These are phyloP conservation scores for Periophthalmodon schlosseri DNA, from an alignment of 2,113 vertebrate species.

Conservation along the genomic window DNA sequence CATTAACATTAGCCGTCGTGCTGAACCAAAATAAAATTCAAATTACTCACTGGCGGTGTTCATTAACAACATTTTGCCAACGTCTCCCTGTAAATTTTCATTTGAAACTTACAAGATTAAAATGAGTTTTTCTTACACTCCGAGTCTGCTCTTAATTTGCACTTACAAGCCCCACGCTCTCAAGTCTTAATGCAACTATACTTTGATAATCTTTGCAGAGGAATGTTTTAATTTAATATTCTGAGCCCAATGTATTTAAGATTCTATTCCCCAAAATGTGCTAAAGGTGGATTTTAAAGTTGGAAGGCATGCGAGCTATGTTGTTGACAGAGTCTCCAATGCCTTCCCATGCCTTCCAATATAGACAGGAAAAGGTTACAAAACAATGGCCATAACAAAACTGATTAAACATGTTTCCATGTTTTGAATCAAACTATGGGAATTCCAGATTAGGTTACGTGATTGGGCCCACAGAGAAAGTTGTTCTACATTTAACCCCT, in stretches of 20 bases:
- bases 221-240: not conserved
- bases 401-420: not conserved
- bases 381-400: slow-evolving; percentile 21
- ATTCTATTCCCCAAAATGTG: not conserved
- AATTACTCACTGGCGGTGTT: not conserved
- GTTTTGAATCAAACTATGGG: not conserved
- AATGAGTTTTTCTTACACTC: not conserved
- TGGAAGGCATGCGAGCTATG: slow-evolving; percentile 34
- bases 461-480: not conserved
- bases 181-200: not conserved
- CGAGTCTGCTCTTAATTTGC: not conserved
- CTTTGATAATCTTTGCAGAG: not conserved
- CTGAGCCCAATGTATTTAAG: not conserved
- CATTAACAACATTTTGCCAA: not conserved
- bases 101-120: not conserved
- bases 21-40: not conserved
- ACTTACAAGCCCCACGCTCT: not conserved
- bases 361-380: slow-evolving; percentile 22
- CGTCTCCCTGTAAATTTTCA: not conserved
- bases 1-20: not conserved
- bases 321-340: too few relatives aligned
- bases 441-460: not conserved
- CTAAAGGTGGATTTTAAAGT: not conserved
- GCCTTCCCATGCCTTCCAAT: slow-evolving; percentile 1
- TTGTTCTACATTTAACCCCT: not conserved